Evolutionary conservation across 2,888 invertebrate species (phyloP).

Genomic region (Trachelus troglodyta): DNA sequence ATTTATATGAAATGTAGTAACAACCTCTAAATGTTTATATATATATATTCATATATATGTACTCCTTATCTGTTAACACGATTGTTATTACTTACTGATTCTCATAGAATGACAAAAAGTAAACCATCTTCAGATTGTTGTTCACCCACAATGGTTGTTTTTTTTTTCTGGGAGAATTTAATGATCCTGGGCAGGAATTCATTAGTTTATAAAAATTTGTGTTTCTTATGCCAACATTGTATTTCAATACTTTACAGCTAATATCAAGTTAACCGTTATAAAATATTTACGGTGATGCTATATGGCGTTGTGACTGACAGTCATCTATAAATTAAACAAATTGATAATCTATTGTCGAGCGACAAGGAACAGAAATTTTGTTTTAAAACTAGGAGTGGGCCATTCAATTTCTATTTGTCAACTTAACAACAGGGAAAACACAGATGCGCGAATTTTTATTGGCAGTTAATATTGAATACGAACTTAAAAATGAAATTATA

Average conservation of each 20-base stretch:
- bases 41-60: not conserved
- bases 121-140: no score
- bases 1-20: not conserved
- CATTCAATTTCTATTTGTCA: not conserved
- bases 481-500: slow-evolving; percentile 7
- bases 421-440: not conserved
- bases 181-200: not conserved
- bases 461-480: not conserved
- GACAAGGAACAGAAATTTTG: not conserved
- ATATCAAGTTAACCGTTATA: not conserved
- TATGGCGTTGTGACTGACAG: not conserved
- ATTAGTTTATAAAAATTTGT: not conserved
- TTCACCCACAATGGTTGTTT: not conserved
- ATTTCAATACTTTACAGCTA: not conserved
- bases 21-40: not conserved
- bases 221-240: not conserved
- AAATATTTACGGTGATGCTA: not conserved
- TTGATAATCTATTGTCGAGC: not conserved
- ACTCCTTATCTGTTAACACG: not conserved
- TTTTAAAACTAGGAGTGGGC: not conserved
- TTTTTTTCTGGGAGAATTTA: not conserved
- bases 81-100: not conserved
- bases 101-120: no score
- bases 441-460: not conserved
- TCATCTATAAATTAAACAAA: not conserved